phyloP scores from a whole-genome alignment of 2,888 invertebrate genomes.

The Leptopilina syphax region DNA sequence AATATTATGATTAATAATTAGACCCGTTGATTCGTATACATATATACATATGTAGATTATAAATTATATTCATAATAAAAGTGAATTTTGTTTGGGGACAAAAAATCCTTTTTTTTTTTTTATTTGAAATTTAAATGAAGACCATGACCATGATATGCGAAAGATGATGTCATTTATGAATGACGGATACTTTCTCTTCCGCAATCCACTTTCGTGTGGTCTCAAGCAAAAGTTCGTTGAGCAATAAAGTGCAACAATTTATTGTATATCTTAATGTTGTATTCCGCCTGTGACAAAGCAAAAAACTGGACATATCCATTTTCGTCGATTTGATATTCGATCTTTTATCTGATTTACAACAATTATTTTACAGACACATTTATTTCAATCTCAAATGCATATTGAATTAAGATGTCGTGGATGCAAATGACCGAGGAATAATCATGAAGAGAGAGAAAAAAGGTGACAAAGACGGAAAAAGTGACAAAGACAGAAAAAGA shows the following conservation, averaged over 20 bases:
- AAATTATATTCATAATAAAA: too few species aligned
- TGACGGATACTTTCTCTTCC: conserved; percentile 69
- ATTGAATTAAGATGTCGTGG: conserved; percentile 1
- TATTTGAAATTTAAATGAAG: conserved; percentile 57
- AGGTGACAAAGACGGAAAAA: too few species aligned
- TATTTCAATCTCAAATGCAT: not conserved
- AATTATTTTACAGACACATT: conserved; percentile 4
- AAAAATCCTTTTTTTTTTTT: conserved; percentile 33
- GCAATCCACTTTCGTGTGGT: conserved; percentile 49
- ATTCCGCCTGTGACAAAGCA: conserved; percentile 8
- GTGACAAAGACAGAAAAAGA: too few species aligned
- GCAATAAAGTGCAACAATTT: conserved; percentile 38
- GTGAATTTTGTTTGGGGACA: too few species aligned
- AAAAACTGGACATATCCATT: conserved; percentile 38
- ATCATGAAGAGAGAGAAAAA: too few species aligned
- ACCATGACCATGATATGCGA: conserved; percentile 67
- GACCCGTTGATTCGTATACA: too few species aligned
- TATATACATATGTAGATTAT: too few species aligned
- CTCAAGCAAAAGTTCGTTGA: conserved; percentile 15
- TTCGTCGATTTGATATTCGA: conserved; percentile 37
- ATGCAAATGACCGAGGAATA: conserved; percentile 12
- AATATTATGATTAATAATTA: too few species aligned
- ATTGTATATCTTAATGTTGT: conserved; percentile 32
- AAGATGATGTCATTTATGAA: conserved; percentile 65
- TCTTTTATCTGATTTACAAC: conserved; percentile 37